These are phyloP conservation scores for Rosalia funebris DNA, from an alignment of 2,888 invertebrate species.

Conservation along the genomic window DNA sequence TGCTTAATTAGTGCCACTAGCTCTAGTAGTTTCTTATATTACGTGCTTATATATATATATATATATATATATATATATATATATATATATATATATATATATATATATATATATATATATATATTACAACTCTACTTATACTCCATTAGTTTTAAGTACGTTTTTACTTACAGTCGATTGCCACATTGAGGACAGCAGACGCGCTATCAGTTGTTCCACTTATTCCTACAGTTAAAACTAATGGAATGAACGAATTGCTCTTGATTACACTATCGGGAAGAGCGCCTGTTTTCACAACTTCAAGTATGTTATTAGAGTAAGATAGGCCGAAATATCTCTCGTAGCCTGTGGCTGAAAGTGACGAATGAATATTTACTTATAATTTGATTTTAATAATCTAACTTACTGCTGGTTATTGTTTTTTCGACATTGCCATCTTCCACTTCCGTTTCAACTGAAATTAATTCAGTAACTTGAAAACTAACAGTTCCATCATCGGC, in stretches of 20 bases:
- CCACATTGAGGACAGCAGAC: conserved; percentile 31
- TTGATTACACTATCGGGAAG: conserved; percentile 30
- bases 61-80: too few relatives aligned
- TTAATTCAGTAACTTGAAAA: conserved; percentile 11
- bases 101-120: too few relatives aligned
- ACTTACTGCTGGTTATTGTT: conserved; percentile 9
- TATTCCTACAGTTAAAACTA: conserved; percentile 35
- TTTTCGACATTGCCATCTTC: conserved; percentile 12
- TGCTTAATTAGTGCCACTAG: too few relatives aligned
- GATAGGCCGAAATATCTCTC: conserved; percentile 11
- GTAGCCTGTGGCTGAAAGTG: conserved; percentile 6
- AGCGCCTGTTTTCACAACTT: background rate
- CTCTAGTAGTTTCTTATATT: too few relatives aligned
- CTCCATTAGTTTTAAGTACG: too few relatives aligned
- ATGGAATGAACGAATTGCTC: conserved; percentile 28
- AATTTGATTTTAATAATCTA: background rate
- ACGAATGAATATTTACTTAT: background rate
- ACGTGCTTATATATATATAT: too few relatives aligned
- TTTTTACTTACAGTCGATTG: conserved; percentile 27
- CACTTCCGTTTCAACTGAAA: conserved; percentile 23
- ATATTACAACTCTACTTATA: too few relatives aligned
- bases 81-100: too few relatives aligned
- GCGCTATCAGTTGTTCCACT: conserved; percentile 26
- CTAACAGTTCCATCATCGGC: conserved; percentile 10
- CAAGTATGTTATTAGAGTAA: conserved; percentile 8